Evolutionary conservation across 2,797 vertebrate species (phyloP).

Genomic region (Manis pentadactyla): DNA sequence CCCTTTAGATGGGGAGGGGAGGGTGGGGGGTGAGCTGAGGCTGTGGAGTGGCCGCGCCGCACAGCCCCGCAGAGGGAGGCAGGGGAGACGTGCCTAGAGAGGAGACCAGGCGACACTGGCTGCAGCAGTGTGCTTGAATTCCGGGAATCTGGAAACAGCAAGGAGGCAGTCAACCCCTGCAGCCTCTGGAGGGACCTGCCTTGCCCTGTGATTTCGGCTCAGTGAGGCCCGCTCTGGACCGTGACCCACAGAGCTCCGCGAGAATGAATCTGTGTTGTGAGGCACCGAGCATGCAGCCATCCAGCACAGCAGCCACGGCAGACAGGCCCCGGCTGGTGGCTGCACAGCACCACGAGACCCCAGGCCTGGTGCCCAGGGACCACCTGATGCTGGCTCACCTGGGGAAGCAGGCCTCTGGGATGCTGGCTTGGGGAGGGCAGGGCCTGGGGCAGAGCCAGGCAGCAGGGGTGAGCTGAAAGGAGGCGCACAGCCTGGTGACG

Average conservation of each 20-base stretch:
- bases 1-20: neutral
- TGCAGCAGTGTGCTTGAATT: neutral
- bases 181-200: neutral
- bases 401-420: neutral
- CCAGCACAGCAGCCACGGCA: neutral
- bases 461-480: neutral
- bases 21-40: neutral
- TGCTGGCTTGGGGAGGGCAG: neutral
- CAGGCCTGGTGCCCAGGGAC: neutral
- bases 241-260: no score
- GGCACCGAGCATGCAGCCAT: no score
- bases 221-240: neutral
- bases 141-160: neutral
- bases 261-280: neutral
- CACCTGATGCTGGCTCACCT: neutral
- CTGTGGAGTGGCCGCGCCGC: neutral
- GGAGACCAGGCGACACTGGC: neutral
- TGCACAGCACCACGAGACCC: neutral
- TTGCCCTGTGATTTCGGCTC: neutral
- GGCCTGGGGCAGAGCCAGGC: neutral
- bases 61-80: neutral
- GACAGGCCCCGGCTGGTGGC: rapidly evolving
- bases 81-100: neutral
- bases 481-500: rapidly evolving
- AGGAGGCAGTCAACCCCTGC: neutral